Evolutionary conservation across 2,113 vertebrate genomes (phyloP), one percentile per base, ranked within the genome.

Genomic region (Octodon degus): DNA sequence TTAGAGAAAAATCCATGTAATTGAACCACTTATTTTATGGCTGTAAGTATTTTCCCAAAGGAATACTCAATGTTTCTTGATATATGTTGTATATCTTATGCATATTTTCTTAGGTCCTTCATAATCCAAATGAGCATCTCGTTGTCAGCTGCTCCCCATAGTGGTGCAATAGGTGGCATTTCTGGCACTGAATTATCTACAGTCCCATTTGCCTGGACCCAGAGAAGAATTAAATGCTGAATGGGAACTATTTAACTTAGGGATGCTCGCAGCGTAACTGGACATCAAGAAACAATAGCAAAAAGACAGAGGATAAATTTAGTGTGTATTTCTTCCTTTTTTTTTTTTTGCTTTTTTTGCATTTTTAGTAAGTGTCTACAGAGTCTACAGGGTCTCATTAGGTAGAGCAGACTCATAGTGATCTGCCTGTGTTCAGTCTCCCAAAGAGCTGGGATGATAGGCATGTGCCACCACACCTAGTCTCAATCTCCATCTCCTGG

Each of bases 41-140:
- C 96, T 95, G 95, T 72, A 97, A 96, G 95, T 96, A 95, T 84
- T 96, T 97, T 95, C 94, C 83, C 83, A 89, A 94, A 65, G 90
- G 86, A 79, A 10, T 96, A 86, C 91, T 86, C 83, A 96, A 81
- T 91, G 86, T 83, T 97, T 93, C 74, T 43, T 24, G 25, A 25
- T 87, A 67, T 63, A 70, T 60, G 63, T 96, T 95, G n/a, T 93
- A 19, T 83, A 63, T 91, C 62, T 91, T 86, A 84, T 60, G 50
- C 37, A 34, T 94, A 47, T 94, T 94, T 95, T 89, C 55, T 91
- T 84, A 30, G 20, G 50, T 94, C 17, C 37, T 95, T 90, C 55
- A 30, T 47, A 70, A 86, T 91, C 32, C 83, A 86, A 86, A 90
- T 87, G 63, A 43, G 65, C 50, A 50, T 67, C 19, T 47, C 16